Conservation (phyloP, 1,140 invertebrate species). For the Neuroterus valhalla region DNA sequence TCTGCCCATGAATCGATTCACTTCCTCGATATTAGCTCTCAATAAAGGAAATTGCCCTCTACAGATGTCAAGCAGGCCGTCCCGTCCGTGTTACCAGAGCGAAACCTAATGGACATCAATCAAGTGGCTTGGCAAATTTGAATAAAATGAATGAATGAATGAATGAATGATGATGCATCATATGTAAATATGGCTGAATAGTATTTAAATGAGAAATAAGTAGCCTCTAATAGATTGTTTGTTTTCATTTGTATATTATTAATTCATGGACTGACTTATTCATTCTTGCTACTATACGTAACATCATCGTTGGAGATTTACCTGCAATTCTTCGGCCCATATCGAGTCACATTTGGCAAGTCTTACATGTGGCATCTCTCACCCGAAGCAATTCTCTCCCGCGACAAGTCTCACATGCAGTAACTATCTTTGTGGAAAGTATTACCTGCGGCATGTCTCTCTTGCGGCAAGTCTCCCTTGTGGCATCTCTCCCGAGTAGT, state of each 20-base stretch:
- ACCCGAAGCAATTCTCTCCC: too few species aligned
- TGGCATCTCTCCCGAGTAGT: too few species aligned
- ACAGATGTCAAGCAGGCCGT: not conserved
- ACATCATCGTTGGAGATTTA: too few species aligned
- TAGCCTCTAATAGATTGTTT: conserved; percentile 22
- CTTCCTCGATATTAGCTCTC: conserved; percentile 22
- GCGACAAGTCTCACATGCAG: too few species aligned
- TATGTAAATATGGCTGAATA: conserved; percentile 7
- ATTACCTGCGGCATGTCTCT: too few species aligned
- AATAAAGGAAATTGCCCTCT: conserved; percentile 14
- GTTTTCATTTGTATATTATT: conserved; percentile 21
- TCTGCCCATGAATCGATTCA: conserved; percentile 25
- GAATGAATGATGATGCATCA: conserved; percentile 24
- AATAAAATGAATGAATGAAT: conserved; percentile 31
- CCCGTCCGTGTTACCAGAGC: not conserved
- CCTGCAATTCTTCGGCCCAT: too few species aligned
- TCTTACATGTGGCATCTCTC: too few species aligned
- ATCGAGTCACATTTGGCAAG: too few species aligned
- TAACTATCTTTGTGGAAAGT: too few species aligned
- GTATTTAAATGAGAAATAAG: conserved; percentile 30
- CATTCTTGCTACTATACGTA: too few species aligned
- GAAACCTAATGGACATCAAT: not conserved
- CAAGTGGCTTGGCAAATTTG: conserved; percentile 11
- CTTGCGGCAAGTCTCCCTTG: too few species aligned
- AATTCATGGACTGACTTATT: not conserved